Base-by-base conservation (phyloP, 2,888 invertebrate species). In the Coelopa pilipes region DNA sequence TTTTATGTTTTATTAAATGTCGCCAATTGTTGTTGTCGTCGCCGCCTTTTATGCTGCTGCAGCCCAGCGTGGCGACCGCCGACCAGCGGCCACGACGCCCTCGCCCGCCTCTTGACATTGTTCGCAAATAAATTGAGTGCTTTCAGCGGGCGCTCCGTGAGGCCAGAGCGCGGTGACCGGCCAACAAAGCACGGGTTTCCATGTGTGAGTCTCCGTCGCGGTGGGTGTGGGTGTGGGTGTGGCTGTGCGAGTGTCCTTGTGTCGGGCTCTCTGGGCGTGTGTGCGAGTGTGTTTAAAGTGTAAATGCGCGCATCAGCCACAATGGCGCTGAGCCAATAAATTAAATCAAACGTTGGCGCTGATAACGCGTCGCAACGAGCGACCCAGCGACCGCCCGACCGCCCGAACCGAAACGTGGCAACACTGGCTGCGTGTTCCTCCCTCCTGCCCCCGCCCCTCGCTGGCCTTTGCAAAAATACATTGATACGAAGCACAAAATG, bases 321-420 rank as follows among this genome's bases (percentile, higher is more conserved):
- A 82, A 82, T 82, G 82, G 82, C 83, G 82, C 82, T 82, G 82
- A 82, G 82, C 83, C 83, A 82, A 82, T 82, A 82, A 82, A 82
- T 82, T 82, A 83, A 82, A 82, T 83, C 83, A 82, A 83, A 82
- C 80, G 71, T 53, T 63, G 71, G 63, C 46, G 70, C 62, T 60
- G 60, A n/a, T 60, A 70, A 70, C 55, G 53, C 49, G 13, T 49
- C 49, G 13, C 49, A 10, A 13, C 13, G 49, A 13, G 49, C 13
- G 10, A 13, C 49, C 49, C 49, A 13, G 49, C 49, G 49, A n/a
- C n/a, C n/a, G n/a, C n/a, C n/a, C n/a, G n/a, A n/a, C n/a, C n/a
- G n/a, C n/a, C n/a, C n/a, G n/a, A n/a, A n/a, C n/a, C n/a, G n/a
- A n/a, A n/a, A n/a, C n/a, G n/a, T n/a, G n/a, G n/a, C n/a, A n/a